Evolutionary conservation across 2,888 invertebrate genomes (phyloP).

Genomic region (Trilocha varians): DNA sequence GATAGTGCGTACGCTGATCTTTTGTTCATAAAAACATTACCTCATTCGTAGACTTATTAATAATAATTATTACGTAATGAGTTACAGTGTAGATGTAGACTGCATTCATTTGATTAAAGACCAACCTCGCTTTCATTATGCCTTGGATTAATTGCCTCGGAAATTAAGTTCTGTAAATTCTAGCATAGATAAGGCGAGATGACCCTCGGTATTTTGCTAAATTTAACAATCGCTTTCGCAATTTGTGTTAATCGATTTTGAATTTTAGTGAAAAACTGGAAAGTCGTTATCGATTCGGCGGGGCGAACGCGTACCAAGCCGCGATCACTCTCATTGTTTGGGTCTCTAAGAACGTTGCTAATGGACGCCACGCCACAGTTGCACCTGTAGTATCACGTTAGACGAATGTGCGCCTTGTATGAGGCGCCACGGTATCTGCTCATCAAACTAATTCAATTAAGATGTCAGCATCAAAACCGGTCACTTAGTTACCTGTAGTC

Average conservation of each 20-base stretch:
- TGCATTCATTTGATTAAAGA: slow-evolving; percentile 13
- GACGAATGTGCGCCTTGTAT: slow-evolving; percentile 44
- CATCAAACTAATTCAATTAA: slow-evolving; percentile 15
- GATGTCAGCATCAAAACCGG: slow-evolving; percentile 10
- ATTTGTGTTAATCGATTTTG: slow-evolving; percentile 29
- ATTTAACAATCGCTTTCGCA: slow-evolving; percentile 21
- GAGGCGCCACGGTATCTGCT: slow-evolving; percentile 27
- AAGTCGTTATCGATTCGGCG: slow-evolving; percentile 53
- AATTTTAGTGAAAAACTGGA: slow-evolving; percentile 34
- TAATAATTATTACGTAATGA: slow-evolving; percentile 18
- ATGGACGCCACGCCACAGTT: slow-evolving; percentile 47
- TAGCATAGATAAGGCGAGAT: slow-evolving; percentile 8
- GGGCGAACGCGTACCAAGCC: slow-evolving; percentile 56
- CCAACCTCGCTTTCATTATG: slow-evolving; percentile 28
- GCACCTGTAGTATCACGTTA: slow-evolving; percentile 38
- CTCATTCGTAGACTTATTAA: slow-evolving; percentile 1
- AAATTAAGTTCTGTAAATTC: slow-evolving; percentile 22
- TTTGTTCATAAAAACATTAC: slow-evolving; percentile 12
- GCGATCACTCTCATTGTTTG: slow-evolving; percentile 70
- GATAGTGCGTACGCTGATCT: slow-evolving; percentile 10
- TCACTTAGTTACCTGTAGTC: slow-evolving; percentile 6
- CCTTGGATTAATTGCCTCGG: slow-evolving; percentile 20
- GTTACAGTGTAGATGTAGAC: slow-evolving; percentile 21
- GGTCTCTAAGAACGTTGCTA: slow-evolving; percentile 57
- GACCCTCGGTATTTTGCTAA: slow-evolving; percentile 6